Evolutionary conservation across 2,888 invertebrate species (phyloP).

Genomic region (Meloe dianella): DNA sequence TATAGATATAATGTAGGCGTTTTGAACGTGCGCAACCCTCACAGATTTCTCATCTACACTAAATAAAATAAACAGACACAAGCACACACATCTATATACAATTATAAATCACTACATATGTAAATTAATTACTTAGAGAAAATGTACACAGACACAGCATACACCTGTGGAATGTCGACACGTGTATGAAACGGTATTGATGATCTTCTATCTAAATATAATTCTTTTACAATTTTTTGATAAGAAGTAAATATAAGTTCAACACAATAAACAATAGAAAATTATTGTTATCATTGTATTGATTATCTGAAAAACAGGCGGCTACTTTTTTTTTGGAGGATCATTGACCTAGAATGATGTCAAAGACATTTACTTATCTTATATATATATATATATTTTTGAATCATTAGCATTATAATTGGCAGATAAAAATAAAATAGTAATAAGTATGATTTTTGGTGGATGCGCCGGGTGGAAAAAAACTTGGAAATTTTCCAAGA

Average conservation of each 20-base stretch:
- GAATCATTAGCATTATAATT: neutral
- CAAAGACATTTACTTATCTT: constrained; percentile 40
- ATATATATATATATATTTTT: too few species aligned
- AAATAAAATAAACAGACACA: neutral
- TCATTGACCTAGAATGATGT: constrained; percentile 41
- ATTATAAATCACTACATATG: neutral
- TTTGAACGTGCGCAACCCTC: constrained; percentile 45
- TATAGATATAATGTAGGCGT: constrained; percentile 42
- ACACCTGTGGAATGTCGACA: constrained; percentile 41
- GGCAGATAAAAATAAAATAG: neutral
- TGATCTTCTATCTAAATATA: constrained; percentile 18
- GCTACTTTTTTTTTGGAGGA: constrained; percentile 29
- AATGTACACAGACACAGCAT: neutral
- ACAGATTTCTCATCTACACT: constrained; percentile 14
- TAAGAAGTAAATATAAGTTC: neutral
- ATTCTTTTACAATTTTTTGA: constrained; percentile 5
- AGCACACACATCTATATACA: constrained; percentile 14
- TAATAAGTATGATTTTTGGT: neutral
- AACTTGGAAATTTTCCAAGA: neutral
- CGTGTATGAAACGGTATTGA: constrained; percentile 22
- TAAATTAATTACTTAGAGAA: neutral
- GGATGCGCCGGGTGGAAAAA: constrained; percentile 13
- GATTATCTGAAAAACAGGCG: constrained; percentile 16
- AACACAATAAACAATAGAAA: neutral
- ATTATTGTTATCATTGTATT: neutral